Base-by-base conservation (phyloP, 2,797 vertebrate species). In the Pseudopleuronectes americanus region DNA sequence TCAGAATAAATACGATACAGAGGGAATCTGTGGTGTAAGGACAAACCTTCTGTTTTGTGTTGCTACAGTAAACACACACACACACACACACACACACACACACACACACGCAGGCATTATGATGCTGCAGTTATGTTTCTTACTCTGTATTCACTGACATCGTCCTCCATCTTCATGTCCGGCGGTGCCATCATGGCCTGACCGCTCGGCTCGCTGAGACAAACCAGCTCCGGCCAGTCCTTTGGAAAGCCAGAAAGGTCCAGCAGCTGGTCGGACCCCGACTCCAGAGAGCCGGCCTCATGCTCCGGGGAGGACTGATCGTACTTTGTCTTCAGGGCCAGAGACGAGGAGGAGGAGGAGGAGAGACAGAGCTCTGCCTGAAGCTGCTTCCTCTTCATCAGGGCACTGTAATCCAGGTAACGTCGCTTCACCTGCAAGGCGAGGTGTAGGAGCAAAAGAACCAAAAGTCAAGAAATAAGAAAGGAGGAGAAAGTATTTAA, bases 361-460 rank as follows among this genome's bases (percentile, higher is more conserved):
- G 90, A 89, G 57, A 96, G 90, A 1, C 80, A 86, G 58, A 97
- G 91, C 90, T 97, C 96, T 0, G 95, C 89, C 84, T 95, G 95
- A 54, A 98, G 93, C 76, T 96, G 95, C 85, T 97, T 98, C 51
- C 97, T 95, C 83, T 97, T 97, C 93, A 96, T 96, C 24, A 97
- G 94, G 0, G 96, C 94, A 24, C 96, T 91, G 96, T 96, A 97
- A 89, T 98, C 97, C 48, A 97, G 93, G 89, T 98, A 97, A 31
- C 96, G 89, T 8, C 96, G 93, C 84, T 98, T 98, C 76, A 98
- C 97, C 90, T 91, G 70, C 0, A 8, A 19, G 21, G 28, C 4
- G 31, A 58, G 16, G 63, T 4, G 8, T 8, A n/a, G 24, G 43
- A n/a, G 23, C 6, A 38, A 36, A 57, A n/a, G 4, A 23, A 3